Evolutionary conservation across 2,888 invertebrate genomes (phyloP).

Genomic region (Stegophylla sp.): DNA sequence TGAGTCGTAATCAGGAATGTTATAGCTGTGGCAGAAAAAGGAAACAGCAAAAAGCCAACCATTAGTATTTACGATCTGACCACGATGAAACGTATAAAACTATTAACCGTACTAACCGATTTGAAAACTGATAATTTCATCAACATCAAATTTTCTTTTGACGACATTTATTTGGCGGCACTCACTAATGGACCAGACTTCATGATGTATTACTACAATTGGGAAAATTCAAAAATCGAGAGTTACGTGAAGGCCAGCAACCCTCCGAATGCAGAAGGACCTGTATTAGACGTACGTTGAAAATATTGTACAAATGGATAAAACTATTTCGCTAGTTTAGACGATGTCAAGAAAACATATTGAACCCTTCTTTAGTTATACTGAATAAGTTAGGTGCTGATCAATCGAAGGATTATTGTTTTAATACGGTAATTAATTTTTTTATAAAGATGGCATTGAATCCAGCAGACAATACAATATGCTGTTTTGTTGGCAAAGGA

Average conservation of each 20-base stretch:
- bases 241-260: conserved; percentile 77
- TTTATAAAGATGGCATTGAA: conserved; percentile 77
- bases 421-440: not conserved
- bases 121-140: conserved; percentile 72
- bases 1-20: conserved; percentile 67
- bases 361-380: too few relatives aligned
- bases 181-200: conserved; percentile 85
- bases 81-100: conserved; percentile 74
- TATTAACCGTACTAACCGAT: conserved; percentile 72
- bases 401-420: not conserved
- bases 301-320: not conserved
- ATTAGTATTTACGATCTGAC: conserved; percentile 77
- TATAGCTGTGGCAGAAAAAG: conserved; percentile 67
- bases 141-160: conserved; percentile 79
- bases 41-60: conserved; percentile 70
- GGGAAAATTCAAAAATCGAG: conserved; percentile 82
- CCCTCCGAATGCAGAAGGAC: conserved; percentile 71
- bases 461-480: conserved; percentile 77
- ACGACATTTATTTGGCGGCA: conserved; percentile 80
- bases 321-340: too few relatives aligned
- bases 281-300: conserved; percentile 70
- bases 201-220: conserved; percentile 80
- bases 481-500: conserved; percentile 72
- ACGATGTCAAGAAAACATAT: too few relatives aligned
- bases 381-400: too few relatives aligned